Conservation (phyloP, 2,113 vertebrate species). For the Psilopsiagon aurifrons region DNA sequence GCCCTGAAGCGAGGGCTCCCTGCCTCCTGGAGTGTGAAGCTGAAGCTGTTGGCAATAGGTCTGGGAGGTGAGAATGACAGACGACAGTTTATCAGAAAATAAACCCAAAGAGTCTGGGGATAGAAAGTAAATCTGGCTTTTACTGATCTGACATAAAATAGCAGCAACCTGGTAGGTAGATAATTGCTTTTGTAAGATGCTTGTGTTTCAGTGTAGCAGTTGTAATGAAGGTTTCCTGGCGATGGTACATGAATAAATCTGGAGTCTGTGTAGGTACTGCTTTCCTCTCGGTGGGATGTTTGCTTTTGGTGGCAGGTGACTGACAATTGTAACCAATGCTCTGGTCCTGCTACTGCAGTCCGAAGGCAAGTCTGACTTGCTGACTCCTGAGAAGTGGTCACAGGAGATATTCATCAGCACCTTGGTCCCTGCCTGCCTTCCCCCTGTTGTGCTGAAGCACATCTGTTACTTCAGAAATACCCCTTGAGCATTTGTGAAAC, state of each 20-base stretch:
- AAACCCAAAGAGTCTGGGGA: background rate
- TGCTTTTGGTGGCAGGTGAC: background rate
- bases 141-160: background rate
- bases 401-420: background rate
- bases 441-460: background rate
- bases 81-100: background rate
- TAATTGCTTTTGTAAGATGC: background rate
- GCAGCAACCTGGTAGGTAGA: background rate
- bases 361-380: background rate
- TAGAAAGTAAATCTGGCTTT: background rate
- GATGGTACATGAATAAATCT: background rate
- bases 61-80: background rate
- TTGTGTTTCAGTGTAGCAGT: background rate
- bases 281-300: rapidly evolving
- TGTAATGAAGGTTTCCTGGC: background rate
- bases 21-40: background rate
- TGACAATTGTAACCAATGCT: background rate
- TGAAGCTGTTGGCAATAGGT: background rate
- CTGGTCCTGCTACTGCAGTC: background rate
- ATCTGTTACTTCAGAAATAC: background rate
- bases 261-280: background rate
- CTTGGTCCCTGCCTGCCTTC: background rate
- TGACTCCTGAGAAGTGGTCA: background rate
- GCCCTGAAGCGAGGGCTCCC: background rate
- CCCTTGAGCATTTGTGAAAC: background rate